Base-by-base conservation (phyloP, 2,113 vertebrate species). In the Chamaetylas fuelleborni region DNA sequence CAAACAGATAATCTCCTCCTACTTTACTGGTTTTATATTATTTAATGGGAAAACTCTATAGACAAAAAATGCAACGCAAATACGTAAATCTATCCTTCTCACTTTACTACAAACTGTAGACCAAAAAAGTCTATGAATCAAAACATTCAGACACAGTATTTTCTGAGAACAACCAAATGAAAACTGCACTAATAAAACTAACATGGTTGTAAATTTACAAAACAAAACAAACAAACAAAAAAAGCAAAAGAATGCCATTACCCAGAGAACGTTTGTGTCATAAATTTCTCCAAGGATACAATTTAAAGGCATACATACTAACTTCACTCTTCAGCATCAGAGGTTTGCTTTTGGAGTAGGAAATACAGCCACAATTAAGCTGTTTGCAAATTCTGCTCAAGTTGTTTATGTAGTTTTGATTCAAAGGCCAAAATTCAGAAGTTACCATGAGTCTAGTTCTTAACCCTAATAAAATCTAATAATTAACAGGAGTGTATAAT, bases 371-470 rank as follows among this genome's bases (percentile, higher is more conserved):
- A 48, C 40, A 86, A 79, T 66, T 77, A 76, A 86, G 38, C 48
- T 76, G 45, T 67, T 72, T 8, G 12, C 19, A 81, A 90, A 70
- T 48, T 84, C 84, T 86, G 77, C 40, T 72, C 57, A 56, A 0
- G 1, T 43, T 86, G 43, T 80, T 96, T 89, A 93, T 82, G 56
- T 53, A 51, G 38, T 81, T 93, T 94, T 91, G 72, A 69, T 96
- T 93, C 57, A 78, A 94, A 95, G 74, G 48, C 64, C 83, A 81
- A 91, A 96, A 94, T 90, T 86, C 38, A 87, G n/a, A 92, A 53
- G 93, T n/a, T 57, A 82, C 40, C 13, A 0, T 38, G 66, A 74
- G 26, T 57, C 42, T 72, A 81, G 31, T 53, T 80, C 47, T 86
- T 79, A 88, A 74, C 25, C 36, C n/a, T 64, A 92, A 88, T 19